These are phyloP conservation scores for Momotus momota DNA, from an alignment of 2,797 vertebrate genomes.

Conservation along the genomic window DNA sequence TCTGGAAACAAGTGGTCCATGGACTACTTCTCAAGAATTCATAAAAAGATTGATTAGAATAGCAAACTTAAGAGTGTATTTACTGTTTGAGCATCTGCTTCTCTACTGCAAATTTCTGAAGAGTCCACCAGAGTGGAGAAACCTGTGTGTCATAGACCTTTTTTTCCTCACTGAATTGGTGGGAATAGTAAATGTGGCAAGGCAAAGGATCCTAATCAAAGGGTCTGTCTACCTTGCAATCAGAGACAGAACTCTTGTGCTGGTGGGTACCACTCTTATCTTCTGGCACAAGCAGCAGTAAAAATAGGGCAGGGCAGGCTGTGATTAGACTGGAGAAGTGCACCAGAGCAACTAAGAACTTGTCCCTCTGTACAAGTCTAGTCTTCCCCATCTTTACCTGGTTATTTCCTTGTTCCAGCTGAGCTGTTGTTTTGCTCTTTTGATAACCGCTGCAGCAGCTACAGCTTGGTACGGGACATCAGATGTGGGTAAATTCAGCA, in stretches of 20 bases:
- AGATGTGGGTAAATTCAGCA: neutral
- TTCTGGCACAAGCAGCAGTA: neutral
- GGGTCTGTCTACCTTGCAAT: neutral
- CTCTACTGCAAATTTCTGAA: neutral
- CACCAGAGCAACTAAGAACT: neutral
- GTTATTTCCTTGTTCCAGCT: neutral
- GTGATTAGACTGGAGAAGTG: neutral
- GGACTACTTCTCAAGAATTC: neutral
- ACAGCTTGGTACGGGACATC: neutral
- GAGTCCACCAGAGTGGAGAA: neutral
- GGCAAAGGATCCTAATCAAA: neutral
- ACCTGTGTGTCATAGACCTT: rapidly evolving
- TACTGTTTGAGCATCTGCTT: neutral
- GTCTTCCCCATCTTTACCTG: neutral
- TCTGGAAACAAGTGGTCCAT: neutral
- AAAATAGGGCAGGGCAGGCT: neutral
- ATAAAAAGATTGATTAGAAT: neutral
- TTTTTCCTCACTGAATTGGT: neutral
- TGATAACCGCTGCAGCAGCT: neutral
- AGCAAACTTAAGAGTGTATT: neutral
- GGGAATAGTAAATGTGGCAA: neutral
- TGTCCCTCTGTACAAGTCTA: neutral
- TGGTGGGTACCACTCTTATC: neutral
- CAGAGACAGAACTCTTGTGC: neutral
- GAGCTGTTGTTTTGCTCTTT: neutral